These are phyloP conservation scores for Camponotus fellah DNA, from an alignment of 2,888 invertebrate species.

Conservation along the genomic window DNA sequence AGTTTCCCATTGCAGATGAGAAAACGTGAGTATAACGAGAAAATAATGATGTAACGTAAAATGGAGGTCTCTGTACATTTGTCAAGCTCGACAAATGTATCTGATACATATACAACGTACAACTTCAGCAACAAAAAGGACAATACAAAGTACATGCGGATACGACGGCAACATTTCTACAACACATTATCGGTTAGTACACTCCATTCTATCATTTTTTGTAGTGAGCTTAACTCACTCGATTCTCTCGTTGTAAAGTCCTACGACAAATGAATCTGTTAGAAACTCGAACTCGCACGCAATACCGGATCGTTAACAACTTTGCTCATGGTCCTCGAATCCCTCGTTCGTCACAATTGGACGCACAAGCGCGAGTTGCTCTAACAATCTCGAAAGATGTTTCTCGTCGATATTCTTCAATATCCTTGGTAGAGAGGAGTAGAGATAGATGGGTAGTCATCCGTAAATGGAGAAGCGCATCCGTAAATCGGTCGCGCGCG, in stretches of 20 bases:
- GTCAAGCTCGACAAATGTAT: constrained; percentile 48
- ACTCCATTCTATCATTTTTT: constrained; percentile 31
- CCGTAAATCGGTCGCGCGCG: constrained; percentile 21
- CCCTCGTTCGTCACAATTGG: constrained; percentile 25
- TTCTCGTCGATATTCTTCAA: constrained; percentile 58
- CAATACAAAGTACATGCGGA: background rate
- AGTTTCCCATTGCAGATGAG: background rate
- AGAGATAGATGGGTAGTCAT: background rate
- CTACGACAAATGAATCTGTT: constrained; percentile 35
- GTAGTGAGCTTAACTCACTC: constrained; percentile 10
- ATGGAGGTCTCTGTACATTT: constrained; percentile 2
- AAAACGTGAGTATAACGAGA: background rate
- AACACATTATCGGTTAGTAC: constrained; percentile 9
- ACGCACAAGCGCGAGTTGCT: constrained; percentile 33
- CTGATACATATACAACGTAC: constrained; percentile 9
- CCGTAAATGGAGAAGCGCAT: constrained; percentile 30
- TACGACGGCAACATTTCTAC: constrained; percentile 35
- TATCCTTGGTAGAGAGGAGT: constrained; percentile 13
- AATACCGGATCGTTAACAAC: constrained; percentile 44
- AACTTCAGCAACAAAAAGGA: constrained; percentile 27
- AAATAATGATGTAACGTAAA: constrained; percentile 29
- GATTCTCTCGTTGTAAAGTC: background rate
- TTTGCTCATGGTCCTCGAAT: background rate
- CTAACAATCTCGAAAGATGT: constrained; percentile 50
- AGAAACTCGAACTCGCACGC: constrained; percentile 35